Conservation (phyloP, 2,888 invertebrate genomes). For the Euplexia lucipara region DNA sequence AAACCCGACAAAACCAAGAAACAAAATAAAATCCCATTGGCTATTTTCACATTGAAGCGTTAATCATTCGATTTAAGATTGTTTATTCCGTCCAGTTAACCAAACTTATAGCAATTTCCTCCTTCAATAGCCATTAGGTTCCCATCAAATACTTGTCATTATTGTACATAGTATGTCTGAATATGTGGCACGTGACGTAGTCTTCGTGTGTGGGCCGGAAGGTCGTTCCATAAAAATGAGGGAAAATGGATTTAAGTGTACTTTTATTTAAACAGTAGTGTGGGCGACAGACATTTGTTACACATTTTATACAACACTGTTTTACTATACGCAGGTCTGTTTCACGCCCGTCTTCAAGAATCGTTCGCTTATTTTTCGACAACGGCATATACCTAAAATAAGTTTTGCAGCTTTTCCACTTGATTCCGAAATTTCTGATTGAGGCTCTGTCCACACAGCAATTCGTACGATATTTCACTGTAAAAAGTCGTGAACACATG, state of each 20-base stretch:
- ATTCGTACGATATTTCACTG: too few species aligned
- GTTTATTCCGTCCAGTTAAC: conserved; percentile 30
- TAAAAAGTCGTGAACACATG: too few species aligned
- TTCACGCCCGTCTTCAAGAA: conserved; percentile 16
- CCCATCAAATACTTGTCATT: conserved; percentile 45
- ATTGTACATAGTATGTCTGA: conserved; percentile 14
- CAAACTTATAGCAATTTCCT: conserved; percentile 38
- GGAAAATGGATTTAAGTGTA: too few species aligned
- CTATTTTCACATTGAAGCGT: conserved; percentile 2
- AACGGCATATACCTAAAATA: not conserved
- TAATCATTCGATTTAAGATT: conserved; percentile 33
- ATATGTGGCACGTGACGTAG: not conserved
- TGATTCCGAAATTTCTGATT: too few species aligned
- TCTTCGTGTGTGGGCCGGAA: conserved; percentile 25
- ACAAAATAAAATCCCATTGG: not conserved
- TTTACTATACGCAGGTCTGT: not conserved
- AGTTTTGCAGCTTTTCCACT: not conserved
- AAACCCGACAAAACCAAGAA: not conserved
- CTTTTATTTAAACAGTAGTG: conserved; percentile 41
- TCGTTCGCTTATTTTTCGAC: not conserved
- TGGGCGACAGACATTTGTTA: conserved; percentile 24
- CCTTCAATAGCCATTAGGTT: conserved; percentile 41
- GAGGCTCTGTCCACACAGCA: too few species aligned
- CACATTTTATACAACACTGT: conserved; percentile 16
- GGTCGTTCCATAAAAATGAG: not conserved